Evolutionary conservation across 2,888 invertebrate species (phyloP).

Genomic region (Eilema griseolum): DNA sequence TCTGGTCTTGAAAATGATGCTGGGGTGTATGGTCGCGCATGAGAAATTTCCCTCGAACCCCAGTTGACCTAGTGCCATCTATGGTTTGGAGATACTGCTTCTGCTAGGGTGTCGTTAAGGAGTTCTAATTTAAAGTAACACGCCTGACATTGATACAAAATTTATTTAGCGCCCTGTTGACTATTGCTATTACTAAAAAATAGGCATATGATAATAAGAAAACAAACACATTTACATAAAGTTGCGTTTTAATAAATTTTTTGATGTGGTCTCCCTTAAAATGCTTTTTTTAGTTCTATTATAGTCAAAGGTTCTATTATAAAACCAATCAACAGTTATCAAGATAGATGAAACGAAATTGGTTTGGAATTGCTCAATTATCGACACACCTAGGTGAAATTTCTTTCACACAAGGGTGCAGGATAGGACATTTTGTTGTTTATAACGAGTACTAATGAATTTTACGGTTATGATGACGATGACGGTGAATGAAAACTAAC

Average conservation of each 20-base stretch:
- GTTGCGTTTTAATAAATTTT: background rate
- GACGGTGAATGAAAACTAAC: no score
- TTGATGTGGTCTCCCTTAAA: constrained; percentile 9
- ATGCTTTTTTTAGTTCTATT: constrained; percentile 44
- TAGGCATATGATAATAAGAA: no score
- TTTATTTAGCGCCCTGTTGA: background rate
- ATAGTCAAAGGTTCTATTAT: constrained; percentile 56
- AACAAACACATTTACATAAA: no score
- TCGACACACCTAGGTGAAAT: constrained; percentile 39
- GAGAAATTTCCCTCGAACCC: no score
- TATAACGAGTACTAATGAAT: constrained; percentile 10
- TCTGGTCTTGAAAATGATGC: no score
- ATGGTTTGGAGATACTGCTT: no score
- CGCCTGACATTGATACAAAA: background rate
- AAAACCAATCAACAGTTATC: constrained; percentile 61
- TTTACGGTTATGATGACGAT: no score
- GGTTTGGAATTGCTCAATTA: constrained; percentile 64
- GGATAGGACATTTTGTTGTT: constrained; percentile 12
- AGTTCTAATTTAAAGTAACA: background rate
- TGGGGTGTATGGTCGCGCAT: no score
- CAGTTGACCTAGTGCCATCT: no score
- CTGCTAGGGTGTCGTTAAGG: background rate
- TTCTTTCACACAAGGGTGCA: constrained; percentile 27
- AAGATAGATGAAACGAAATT: constrained; percentile 54
- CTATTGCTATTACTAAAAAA: background rate